These are phyloP conservation scores for Nestor notabilis DNA, from an alignment of 2,113 vertebrate species.

Conservation along the genomic window DNA sequence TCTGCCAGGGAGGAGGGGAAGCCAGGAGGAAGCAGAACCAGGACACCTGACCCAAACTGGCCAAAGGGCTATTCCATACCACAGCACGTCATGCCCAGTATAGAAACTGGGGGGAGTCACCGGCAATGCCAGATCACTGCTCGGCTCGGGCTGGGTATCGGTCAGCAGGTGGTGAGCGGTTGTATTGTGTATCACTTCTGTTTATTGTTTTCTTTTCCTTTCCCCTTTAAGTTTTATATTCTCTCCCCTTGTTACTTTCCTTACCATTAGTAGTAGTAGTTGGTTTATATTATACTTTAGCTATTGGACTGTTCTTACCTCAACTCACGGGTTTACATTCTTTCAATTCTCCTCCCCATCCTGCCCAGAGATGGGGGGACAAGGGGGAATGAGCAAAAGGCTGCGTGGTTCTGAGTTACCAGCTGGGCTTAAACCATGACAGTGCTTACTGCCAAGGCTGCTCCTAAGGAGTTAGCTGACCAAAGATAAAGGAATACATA, in stretches of 20 bases:
- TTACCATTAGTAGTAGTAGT: not conserved
- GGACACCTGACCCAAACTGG: not conserved
- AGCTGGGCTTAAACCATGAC: not conserved
- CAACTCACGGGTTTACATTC: not conserved
- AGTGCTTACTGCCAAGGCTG: not conserved
- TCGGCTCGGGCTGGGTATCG: not conserved
- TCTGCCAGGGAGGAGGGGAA: not conserved
- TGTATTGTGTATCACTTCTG: not conserved
- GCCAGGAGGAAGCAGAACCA: not conserved
- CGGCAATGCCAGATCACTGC: fast-evolving
- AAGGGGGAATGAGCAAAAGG: not conserved
- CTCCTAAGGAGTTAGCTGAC: not conserved
- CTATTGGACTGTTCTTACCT: not conserved
- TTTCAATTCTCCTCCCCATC: not conserved
- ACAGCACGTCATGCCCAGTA: not conserved
- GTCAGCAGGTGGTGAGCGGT: not conserved
- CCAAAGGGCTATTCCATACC: not conserved
- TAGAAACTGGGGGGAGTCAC: not conserved
- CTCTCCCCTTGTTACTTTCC: not conserved
- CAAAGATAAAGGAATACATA: fast-evolving
- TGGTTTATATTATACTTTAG: not conserved
- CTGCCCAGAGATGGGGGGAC: not conserved
- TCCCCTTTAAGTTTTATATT: not conserved
- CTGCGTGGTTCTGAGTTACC: not conserved
- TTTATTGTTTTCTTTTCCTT: not conserved